Percentiles rank a stretch among this genome's conserved stretches.
phyloP scores from a whole-genome alignment of 2,888 invertebrate genomes.

The Hypercompe scribonia region DNA sequence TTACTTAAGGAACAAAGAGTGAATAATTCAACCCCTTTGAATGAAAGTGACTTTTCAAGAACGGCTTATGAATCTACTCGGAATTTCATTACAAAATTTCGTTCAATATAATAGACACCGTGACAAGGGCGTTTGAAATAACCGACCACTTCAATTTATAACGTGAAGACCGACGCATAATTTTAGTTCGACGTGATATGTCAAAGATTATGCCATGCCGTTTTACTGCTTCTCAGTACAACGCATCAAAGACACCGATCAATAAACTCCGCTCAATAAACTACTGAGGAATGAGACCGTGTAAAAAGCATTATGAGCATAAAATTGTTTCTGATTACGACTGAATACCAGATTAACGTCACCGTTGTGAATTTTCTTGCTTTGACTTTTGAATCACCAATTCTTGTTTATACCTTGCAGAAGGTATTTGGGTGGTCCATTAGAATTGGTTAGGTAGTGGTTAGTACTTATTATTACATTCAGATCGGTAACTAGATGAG shows the following conservation, averaged over 20 bases:
- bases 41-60: constrained; percentile 39
- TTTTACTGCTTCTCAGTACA: constrained; percentile 8
- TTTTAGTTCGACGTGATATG: not conserved
- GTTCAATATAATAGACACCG: constrained; percentile 56
- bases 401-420: not conserved
- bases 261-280: not conserved
- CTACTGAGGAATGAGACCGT: not conserved
- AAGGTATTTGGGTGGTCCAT: too few relatives aligned
- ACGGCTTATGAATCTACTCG: constrained; percentile 68
- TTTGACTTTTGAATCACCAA: too few relatives aligned
- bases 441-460: not conserved
- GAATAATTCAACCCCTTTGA: constrained; percentile 49
- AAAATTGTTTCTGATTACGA: not conserved
- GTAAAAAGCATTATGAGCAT: not conserved
- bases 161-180: constrained; percentile 17
- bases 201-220: not conserved
- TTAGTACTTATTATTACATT: too few relatives aligned
- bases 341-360: not conserved
- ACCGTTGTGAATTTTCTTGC: not conserved
- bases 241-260: not conserved
- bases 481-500: too few relatives aligned
- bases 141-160: constrained; percentile 32
- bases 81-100: constrained; percentile 76
- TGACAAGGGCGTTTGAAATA: constrained; percentile 47
- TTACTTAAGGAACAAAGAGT: constrained; percentile 24